Percentiles rank a stretch among this genome's conserved stretches.
Evolutionary conservation across 2,797 vertebrate species (phyloP).

Genomic region (Argentina silus): DNA sequence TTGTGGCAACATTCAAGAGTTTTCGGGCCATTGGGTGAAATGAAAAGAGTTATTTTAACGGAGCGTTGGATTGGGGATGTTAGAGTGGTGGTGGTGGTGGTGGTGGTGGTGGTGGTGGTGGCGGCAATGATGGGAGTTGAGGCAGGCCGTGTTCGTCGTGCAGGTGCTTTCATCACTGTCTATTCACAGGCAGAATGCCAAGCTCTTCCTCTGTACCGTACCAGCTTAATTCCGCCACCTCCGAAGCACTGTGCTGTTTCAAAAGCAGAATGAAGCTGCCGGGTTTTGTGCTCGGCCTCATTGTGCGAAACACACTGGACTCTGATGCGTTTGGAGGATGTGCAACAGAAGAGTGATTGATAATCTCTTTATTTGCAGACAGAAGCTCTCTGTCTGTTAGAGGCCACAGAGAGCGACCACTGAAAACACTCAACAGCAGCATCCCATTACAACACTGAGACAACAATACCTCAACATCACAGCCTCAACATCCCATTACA

Average conservation of each 20-base stretch:
- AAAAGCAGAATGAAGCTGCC: constrained; percentile 51
- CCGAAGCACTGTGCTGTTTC: constrained; percentile 53
- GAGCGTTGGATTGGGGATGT: constrained; percentile 49
- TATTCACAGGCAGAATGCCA: constrained; percentile 61
- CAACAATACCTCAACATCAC: too few species aligned
- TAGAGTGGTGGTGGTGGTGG: background rate
- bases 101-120: constrained; percentile 3
- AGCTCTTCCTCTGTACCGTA: constrained; percentile 40
- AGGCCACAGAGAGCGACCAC: constrained; percentile 43
- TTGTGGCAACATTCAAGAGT: constrained; percentile 65
- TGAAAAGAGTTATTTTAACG: constrained; percentile 38
- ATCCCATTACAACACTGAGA: constrained; percentile 44
- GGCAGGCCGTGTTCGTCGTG: constrained; percentile 43
- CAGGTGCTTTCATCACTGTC: constrained; percentile 72
- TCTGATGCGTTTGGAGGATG: constrained; percentile 59
- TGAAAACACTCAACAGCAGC: constrained; percentile 40
- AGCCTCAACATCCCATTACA: too few species aligned
- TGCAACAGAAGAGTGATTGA: constrained; percentile 62
- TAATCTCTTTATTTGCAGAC: constrained; percentile 61
- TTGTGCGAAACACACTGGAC: constrained; percentile 56
- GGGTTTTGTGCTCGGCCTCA: constrained; percentile 47
- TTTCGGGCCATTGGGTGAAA: constrained; percentile 49
- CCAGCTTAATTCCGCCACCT: constrained; percentile 43
- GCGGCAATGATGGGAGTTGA: constrained; percentile 41
- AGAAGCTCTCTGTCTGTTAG: constrained; percentile 33